Percentiles rank a stretch among this genome's conserved stretches.
phyloP scores from a whole-genome alignment of 92 coral and sea anemone genomes.

The Diadumene lineata region DNA sequence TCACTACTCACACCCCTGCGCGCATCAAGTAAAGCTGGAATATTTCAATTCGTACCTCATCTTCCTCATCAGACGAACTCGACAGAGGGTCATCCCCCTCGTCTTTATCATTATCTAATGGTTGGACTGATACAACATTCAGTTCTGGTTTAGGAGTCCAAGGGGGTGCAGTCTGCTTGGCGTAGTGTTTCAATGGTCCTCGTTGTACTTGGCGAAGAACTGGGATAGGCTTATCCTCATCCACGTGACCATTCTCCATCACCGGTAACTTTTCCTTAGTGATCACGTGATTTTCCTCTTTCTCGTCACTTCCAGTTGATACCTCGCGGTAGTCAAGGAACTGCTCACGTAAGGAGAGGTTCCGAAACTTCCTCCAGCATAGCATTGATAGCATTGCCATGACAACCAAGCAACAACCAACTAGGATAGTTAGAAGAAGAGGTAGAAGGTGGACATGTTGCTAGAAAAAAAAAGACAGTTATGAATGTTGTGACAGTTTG shows the following conservation, averaged over 20 bases:
- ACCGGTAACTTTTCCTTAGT: constrained; percentile 16
- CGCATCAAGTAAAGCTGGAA: too few relatives aligned
- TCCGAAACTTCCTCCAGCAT: constrained; percentile 79
- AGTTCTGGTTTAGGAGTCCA: constrained; percentile 96
- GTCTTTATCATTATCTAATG: constrained; percentile 80
- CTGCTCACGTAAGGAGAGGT: constrained; percentile 81
- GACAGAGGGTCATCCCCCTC: constrained; percentile 81
- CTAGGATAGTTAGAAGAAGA: constrained; percentile 51
- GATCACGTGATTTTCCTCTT: constrained; percentile 36
- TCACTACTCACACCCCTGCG: too few relatives aligned
- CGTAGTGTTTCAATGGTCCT: constrained; percentile 46
- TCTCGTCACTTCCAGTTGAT: constrained; percentile 59
- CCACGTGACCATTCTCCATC: constrained; percentile 53
- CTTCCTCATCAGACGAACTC: constrained; percentile 87
- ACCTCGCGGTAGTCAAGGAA: constrained; percentile 86
- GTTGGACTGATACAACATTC: constrained; percentile 87
- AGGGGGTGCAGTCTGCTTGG: constrained; percentile 69
- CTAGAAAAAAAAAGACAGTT: constrained; percentile 8
- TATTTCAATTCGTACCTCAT: constrained; percentile 37
- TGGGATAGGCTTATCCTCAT: constrained; percentile 43
- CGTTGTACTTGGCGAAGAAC: constrained; percentile 42
- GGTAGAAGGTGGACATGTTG: constrained; percentile 37
- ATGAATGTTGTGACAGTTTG: too few relatives aligned
- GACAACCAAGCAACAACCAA: constrained; percentile 52
- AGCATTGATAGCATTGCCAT: constrained; percentile 74